Percentiles rank a stretch among this genome's conserved stretches.
Evolutionary conservation across 2,113 vertebrate genomes (phyloP).

Genomic region (Callionymus lyra): DNA sequence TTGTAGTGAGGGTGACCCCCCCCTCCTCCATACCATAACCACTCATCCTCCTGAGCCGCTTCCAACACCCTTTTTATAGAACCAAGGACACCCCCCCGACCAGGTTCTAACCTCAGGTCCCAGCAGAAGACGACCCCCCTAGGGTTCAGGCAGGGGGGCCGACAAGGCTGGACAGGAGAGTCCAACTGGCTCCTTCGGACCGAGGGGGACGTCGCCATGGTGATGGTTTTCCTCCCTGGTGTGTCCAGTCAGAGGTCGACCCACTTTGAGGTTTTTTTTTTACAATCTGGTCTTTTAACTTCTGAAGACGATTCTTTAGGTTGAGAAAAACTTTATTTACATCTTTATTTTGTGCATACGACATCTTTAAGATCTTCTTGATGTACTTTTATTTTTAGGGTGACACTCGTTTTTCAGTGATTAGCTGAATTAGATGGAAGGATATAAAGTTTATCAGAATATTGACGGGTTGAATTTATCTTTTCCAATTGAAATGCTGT

Average conservation of each 20-base stretch:
- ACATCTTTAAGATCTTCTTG: too few relatives aligned
- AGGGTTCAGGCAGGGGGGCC: slow-evolving; percentile 29
- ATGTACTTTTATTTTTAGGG: too few relatives aligned
- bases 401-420: too few relatives aligned
- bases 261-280: not conserved
- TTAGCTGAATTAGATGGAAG: too few relatives aligned
- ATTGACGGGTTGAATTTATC: too few relatives aligned
- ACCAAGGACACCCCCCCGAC: slow-evolving; percentile 31
- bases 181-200: slow-evolving; percentile 42
- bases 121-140: slow-evolving; percentile 32
- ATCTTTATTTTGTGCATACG: too few relatives aligned
- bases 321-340: too few relatives aligned
- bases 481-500: too few relatives aligned
- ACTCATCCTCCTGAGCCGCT: slow-evolving; percentile 20
- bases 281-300: slow-evolving; percentile 35
- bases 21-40: slow-evolving; percentile 45
- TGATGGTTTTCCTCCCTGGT: slow-evolving; percentile 46
- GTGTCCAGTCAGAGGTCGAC: slow-evolving; percentile 58
- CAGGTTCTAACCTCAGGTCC: slow-evolving; percentile 39
- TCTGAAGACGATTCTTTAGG: too few relatives aligned
- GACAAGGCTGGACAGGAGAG: slow-evolving; percentile 44
- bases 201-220: slow-evolving; percentile 47
- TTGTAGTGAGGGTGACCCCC: slow-evolving; percentile 54
- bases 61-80: slow-evolving; percentile 49
- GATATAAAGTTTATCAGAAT: too few relatives aligned